A percentile compares a stretch with the other conserved stretches of the same genome.
These are phyloP conservation scores for Tethea ocularis DNA, from an alignment of 2,888 invertebrate species.

Conservation along the genomic window DNA sequence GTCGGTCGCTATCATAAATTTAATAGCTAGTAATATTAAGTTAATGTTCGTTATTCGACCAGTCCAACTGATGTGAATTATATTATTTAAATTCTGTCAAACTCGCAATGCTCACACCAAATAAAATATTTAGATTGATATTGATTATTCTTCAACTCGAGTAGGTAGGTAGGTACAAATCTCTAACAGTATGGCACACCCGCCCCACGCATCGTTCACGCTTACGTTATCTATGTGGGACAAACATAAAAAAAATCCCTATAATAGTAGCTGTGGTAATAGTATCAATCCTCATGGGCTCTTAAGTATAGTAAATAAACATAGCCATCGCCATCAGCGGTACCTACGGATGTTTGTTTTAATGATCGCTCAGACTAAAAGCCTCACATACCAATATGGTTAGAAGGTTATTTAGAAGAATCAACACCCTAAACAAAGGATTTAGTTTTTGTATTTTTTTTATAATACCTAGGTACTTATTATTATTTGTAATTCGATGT, in stretches of 20 bases:
- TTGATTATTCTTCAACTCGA: neutral
- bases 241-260: neutral
- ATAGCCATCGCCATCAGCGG: neutral
- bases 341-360: neutral
- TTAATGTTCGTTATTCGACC: too few species aligned
- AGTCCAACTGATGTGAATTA: too few species aligned
- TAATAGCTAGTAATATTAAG: too few species aligned
- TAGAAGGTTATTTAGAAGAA: conserved; percentile 21
- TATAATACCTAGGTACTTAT: too few species aligned
- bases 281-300: neutral
- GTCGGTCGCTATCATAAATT: neutral
- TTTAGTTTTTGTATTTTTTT: too few species aligned
- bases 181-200: neutral
- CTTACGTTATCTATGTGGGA: conserved; percentile 1
- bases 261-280: neutral
- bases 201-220: neutral
- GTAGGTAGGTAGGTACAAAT: neutral
- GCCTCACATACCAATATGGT: conserved; percentile 22
- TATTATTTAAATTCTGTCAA: neutral
- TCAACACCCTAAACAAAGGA: too few species aligned
- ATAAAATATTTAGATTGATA: too few species aligned
- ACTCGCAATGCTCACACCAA: neutral
- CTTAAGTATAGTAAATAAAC: neutral
- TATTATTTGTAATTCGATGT: too few species aligned
- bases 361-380: neutral